Conservation (phyloP, 2,113 vertebrate genomes). For the Oncorhynchus keta region DNA sequence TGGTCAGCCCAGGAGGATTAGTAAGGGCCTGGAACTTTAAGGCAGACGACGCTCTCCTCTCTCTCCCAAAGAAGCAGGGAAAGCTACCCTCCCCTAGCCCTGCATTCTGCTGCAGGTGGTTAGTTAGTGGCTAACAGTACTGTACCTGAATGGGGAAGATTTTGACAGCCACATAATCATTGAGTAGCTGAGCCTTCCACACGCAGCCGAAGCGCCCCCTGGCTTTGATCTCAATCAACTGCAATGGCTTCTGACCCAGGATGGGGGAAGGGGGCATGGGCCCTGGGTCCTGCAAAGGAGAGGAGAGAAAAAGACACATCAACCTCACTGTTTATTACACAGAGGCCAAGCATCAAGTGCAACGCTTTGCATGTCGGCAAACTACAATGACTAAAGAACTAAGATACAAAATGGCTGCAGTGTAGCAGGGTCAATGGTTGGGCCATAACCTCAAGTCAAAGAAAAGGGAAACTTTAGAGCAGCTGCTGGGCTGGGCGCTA, state of each 20-base stretch:
- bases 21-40: conserved; percentile 17
- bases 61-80: not conserved
- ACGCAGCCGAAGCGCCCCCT: conserved; percentile 96
- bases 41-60: not conserved
- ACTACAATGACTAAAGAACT: not conserved
- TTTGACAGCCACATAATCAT: conserved; percentile 93
- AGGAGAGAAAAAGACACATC: not conserved
- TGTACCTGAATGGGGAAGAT: conserved; percentile 96
- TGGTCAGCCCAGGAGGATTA: conserved; percentile 15
- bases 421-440: not conserved
- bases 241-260: conserved; percentile 91
- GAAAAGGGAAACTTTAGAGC: conserved; percentile 81
- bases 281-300: conserved; percentile 83
- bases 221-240: conserved; percentile 94
- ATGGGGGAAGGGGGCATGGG: conserved; percentile 90
- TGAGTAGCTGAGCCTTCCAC: conserved; percentile 97
- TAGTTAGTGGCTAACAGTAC: no score
- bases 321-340: not conserved
- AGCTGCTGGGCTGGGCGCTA: conserved; percentile 56
- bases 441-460: conserved; percentile 77
- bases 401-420: not conserved
- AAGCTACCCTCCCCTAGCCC: not conserved
- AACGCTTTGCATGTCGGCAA: not conserved
- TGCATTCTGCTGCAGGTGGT: not conserved
- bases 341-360: not conserved